phyloP scores from a whole-genome alignment of 2,888 invertebrate species.

The Scelioninae gen. 2 region DNA sequence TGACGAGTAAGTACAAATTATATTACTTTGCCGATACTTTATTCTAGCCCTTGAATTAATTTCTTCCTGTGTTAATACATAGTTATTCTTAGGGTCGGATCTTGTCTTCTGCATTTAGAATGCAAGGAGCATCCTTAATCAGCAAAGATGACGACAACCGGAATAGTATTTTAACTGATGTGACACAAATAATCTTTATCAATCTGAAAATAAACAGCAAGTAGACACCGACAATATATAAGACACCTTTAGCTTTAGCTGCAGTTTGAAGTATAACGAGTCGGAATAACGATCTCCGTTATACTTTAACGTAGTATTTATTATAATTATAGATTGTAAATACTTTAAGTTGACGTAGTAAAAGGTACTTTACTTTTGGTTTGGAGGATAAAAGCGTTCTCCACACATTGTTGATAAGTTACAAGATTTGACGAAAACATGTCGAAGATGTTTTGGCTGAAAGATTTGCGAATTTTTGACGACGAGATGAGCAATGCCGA shows the following conservation, averaged over 20 bases:
- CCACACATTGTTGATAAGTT: too few species aligned
- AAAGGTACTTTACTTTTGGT: too few species aligned
- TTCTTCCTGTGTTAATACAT: too few species aligned
- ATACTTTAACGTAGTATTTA: slow-evolving; percentile 47
- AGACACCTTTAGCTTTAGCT: slow-evolving; percentile 42
- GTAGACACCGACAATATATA: slow-evolving; percentile 51
- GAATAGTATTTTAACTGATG: slow-evolving; percentile 46
- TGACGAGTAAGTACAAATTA: too few species aligned
- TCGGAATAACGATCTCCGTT: slow-evolving; percentile 45
- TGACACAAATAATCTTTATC: slow-evolving; percentile 57
- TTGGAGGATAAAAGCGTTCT: too few species aligned
- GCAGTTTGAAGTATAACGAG: slow-evolving; percentile 55
- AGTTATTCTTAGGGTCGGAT: too few species aligned
- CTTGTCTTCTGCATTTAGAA: background rate
- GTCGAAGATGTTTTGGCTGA: slow-evolving; percentile 50
- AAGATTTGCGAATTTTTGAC: slow-evolving; percentile 64
- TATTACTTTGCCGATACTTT: too few species aligned
- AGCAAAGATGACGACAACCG: slow-evolving; percentile 45
- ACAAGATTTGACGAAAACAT: too few species aligned
- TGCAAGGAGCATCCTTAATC: slow-evolving; percentile 30
- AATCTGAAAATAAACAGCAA: slow-evolving; percentile 52
- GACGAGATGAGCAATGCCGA: slow-evolving; percentile 63
- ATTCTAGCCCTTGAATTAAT: too few species aligned
- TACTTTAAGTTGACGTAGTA: too few species aligned
- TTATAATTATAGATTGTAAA: slow-evolving; percentile 16